Percentiles rank a stretch among this genome's conserved stretches.
These are phyloP conservation scores for Blastobasis lacticolella DNA, from an alignment of 2,888 invertebrate species.

Conservation along the genomic window DNA sequence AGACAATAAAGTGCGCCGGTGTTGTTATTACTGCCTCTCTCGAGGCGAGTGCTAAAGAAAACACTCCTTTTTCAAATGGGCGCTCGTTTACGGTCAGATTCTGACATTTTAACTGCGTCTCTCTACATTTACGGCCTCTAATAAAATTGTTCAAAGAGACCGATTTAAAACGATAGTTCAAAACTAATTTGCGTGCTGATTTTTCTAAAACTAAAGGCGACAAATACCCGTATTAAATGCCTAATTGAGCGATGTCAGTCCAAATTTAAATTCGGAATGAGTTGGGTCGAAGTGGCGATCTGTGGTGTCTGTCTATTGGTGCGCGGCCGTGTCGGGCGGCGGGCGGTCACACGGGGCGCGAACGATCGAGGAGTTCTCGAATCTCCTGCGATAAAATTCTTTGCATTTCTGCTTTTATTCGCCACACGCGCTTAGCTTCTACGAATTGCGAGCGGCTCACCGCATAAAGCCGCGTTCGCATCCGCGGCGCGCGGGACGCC, in stretches of 20 bases:
- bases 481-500: too few relatives aligned
- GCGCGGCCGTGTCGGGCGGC: slow-evolving; percentile 15
- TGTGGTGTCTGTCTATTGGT: slow-evolving; percentile 31
- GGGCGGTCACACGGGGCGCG: slow-evolving; percentile 51
- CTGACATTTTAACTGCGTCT: slow-evolving; percentile 67
- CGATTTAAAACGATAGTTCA: slow-evolving; percentile 50
- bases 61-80: slow-evolving; percentile 63
- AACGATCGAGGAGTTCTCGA: slow-evolving; percentile 51
- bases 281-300: neutral
- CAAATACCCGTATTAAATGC: slow-evolving; percentile 26
- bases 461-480: slow-evolving; percentile 18
- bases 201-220: slow-evolving; percentile 17
- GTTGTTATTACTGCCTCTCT: slow-evolving; percentile 50
- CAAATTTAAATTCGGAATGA: slow-evolving; percentile 41
- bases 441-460: slow-evolving; percentile 53
- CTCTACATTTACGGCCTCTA: slow-evolving; percentile 57
- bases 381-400: slow-evolving; percentile 68
- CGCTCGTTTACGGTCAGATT: slow-evolving; percentile 63
- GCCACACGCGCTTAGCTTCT: slow-evolving; percentile 65
- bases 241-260: slow-evolving; percentile 41
- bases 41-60: slow-evolving; percentile 52
- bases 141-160: slow-evolving; percentile 63
- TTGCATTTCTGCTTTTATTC: slow-evolving; percentile 60
- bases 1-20: slow-evolving; percentile 58
- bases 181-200: slow-evolving; percentile 37